These are phyloP conservation scores for Lerista edwardsae DNA, from an alignment of 2,797 vertebrate genomes.

Conservation along the genomic window DNA sequence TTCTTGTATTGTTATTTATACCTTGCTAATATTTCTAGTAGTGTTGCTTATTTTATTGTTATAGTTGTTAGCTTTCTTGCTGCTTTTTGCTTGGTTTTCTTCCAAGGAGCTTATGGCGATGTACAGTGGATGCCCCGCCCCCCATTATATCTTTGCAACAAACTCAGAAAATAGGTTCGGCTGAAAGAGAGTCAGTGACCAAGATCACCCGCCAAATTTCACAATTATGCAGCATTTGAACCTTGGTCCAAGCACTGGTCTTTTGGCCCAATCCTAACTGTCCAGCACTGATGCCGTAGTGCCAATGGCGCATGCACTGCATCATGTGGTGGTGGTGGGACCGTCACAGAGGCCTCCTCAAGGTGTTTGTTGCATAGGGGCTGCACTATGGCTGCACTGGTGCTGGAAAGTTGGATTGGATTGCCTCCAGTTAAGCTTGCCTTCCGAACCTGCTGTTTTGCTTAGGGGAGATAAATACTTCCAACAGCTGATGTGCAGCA, in stretches of 20 bases:
- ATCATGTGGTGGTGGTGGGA: too few species aligned
- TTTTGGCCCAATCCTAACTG: too few species aligned
- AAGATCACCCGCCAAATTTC: neutral
- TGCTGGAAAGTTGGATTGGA: conserved; percentile 16
- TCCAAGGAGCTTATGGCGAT: neutral
- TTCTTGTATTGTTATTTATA: too few species aligned
- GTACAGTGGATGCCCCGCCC: neutral
- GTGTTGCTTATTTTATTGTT: too few species aligned
- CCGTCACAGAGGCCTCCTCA: too few species aligned
- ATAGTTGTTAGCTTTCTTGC: too few species aligned
- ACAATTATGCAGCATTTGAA: neutral
- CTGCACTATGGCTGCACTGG: too few species aligned
- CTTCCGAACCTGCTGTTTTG: conserved; percentile 1
- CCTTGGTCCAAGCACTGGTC: neutral
- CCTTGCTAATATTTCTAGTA: too few species aligned
- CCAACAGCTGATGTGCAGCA: conserved; percentile 5
- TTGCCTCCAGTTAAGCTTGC: neutral
- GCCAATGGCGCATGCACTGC: too few species aligned
- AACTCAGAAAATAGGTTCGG: too few species aligned
- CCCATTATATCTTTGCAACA: neutral
- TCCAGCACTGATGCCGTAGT: too few species aligned
- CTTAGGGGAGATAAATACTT: conserved; percentile 46
- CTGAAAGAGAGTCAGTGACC: too few species aligned
- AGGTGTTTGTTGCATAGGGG: neutral
- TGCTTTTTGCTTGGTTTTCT: neutral